These are phyloP conservation scores for Encarsia formosa DNA, from an alignment of 2,888 invertebrate genomes.

Conservation along the genomic window DNA sequence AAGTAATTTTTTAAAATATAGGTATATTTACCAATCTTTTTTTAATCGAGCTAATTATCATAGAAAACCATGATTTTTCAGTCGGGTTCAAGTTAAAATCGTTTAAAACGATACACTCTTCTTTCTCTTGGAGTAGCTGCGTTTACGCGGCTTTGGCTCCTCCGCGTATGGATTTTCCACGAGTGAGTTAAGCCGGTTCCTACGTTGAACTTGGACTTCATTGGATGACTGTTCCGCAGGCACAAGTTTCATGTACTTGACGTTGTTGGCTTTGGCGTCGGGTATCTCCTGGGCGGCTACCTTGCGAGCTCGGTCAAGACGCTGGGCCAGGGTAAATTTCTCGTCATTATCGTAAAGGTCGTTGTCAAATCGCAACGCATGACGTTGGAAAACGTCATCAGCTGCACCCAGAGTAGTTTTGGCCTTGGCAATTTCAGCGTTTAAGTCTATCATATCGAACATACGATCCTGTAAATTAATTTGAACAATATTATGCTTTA, in stretches of 20 bases:
- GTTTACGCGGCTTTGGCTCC: conserved; percentile 30
- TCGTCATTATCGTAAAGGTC: conserved; percentile 30
- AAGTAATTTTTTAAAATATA: too few relatives aligned
- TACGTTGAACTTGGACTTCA: conserved; percentile 13
- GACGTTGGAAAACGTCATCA: conserved; percentile 41
- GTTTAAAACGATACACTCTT: conserved; percentile 44
- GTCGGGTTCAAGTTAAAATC: too few relatives aligned
- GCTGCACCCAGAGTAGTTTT: conserved; percentile 43
- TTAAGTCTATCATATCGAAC: conserved; percentile 48
- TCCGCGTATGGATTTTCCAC: conserved; percentile 33
- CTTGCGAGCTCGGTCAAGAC: conserved; percentile 37
- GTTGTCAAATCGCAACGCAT: conserved; percentile 46
- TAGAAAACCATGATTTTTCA: too few relatives aligned
- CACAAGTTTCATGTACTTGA: conserved; percentile 35
- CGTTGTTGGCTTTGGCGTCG: conserved; percentile 25
- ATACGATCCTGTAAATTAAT: conserved; percentile 46
- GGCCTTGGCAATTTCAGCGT: conserved; percentile 46
- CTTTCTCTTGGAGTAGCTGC: conserved; percentile 40
- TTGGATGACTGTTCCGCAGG: conserved; percentile 9
- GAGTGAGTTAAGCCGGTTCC: conserved; percentile 35
- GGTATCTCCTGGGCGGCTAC: conserved; percentile 31
- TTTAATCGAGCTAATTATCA: too few relatives aligned
- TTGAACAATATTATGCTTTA: too few relatives aligned
- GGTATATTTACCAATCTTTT: too few relatives aligned
- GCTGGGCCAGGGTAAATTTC: conserved; percentile 33